A percentile compares a stretch with the other conserved stretches of the same genome.
phyloP scores from a whole-genome alignment of 2,888 invertebrate genomes.

The Eueremaeus valkanovi region DNA sequence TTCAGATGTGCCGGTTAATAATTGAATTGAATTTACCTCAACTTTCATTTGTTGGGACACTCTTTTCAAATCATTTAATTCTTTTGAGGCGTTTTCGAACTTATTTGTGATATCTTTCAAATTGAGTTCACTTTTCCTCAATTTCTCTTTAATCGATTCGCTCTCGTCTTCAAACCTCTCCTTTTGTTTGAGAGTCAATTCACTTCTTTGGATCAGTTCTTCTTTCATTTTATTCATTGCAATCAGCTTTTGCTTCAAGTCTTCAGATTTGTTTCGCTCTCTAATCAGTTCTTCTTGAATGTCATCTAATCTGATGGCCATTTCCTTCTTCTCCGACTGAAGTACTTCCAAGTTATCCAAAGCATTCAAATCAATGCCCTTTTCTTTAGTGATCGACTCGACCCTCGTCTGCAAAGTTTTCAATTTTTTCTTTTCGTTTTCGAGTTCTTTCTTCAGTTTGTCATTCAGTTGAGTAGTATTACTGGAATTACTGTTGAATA shows the following conservation, averaged over 20 bases:
- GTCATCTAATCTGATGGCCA: slow-evolving; percentile 57
- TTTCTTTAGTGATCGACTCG: slow-evolving; percentile 41
- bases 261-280: slow-evolving; percentile 60
- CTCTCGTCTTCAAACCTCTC: slow-evolving; percentile 50
- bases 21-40: slow-evolving; percentile 42
- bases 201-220: slow-evolving; percentile 43
- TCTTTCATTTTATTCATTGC: slow-evolving; percentile 42
- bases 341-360: slow-evolving; percentile 57
- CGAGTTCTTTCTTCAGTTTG: slow-evolving; percentile 46
- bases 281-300: slow-evolving; percentile 50
- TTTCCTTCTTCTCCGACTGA: slow-evolving; percentile 61
- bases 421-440: slow-evolving; percentile 50
- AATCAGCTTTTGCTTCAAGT: slow-evolving; percentile 44
- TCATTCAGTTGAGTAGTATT: slow-evolving; percentile 43
- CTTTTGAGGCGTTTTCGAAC: slow-evolving; percentile 53
- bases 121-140: slow-evolving; percentile 66
- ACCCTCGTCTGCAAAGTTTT: slow-evolving; percentile 43
- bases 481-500: not conserved
- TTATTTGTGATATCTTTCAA: slow-evolving; percentile 60
- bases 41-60: slow-evolving; percentile 45
- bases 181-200: slow-evolving; percentile 40
- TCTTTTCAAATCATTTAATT: slow-evolving; percentile 43
- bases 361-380: slow-evolving; percentile 36
- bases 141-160: slow-evolving; percentile 64
- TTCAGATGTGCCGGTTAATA: not conserved